Conservation (phyloP, 2,888 invertebrate genomes). For the Suillia variegata region DNA sequence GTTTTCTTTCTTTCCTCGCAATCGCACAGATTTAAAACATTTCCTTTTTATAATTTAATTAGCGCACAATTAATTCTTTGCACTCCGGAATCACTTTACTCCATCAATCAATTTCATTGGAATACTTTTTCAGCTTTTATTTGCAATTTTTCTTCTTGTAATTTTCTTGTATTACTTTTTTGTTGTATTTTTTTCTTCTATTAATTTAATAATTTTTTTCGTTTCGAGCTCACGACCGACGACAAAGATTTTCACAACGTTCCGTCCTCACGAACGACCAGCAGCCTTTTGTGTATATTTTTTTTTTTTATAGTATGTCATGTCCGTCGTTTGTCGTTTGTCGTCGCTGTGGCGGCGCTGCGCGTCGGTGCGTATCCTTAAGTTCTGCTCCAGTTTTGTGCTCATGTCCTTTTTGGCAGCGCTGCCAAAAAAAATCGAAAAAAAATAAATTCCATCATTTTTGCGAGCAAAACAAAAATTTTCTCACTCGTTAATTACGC, state of each 20-base stretch:
- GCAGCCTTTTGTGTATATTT: constrained; percentile 46
- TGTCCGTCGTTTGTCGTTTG: too few species aligned
- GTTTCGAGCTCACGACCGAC: constrained; percentile 30
- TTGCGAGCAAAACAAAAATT: too few species aligned
- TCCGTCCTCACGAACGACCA: constrained; percentile 53
- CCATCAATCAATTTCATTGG: too few species aligned
- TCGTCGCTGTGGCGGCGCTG: too few species aligned
- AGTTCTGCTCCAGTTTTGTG: constrained; percentile 4
- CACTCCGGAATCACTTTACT: too few species aligned
- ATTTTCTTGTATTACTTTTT: constrained; percentile 7
- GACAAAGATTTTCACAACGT: constrained; percentile 38
- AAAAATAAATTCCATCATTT: not conserved
- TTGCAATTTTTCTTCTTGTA: too few species aligned
- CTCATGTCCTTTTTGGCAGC: constrained; percentile 34
- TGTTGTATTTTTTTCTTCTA: not conserved
- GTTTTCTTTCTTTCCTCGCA: too few species aligned
- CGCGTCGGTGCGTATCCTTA: constrained; percentile 12
- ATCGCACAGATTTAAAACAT: too few species aligned
- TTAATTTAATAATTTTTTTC: constrained; percentile 20
- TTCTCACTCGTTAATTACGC: too few species aligned
- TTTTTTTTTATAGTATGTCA: constrained; percentile 14
- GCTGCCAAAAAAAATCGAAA: constrained; percentile 23
- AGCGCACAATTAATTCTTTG: too few species aligned
- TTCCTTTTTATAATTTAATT: too few species aligned
- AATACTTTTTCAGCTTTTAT: too few species aligned